A percentile compares a stretch with the other conserved stretches of the same genome.
These are phyloP conservation scores for Drosophila obscura DNA, from an alignment of 1,140 invertebrate genomes.

Conservation along the genomic window DNA sequence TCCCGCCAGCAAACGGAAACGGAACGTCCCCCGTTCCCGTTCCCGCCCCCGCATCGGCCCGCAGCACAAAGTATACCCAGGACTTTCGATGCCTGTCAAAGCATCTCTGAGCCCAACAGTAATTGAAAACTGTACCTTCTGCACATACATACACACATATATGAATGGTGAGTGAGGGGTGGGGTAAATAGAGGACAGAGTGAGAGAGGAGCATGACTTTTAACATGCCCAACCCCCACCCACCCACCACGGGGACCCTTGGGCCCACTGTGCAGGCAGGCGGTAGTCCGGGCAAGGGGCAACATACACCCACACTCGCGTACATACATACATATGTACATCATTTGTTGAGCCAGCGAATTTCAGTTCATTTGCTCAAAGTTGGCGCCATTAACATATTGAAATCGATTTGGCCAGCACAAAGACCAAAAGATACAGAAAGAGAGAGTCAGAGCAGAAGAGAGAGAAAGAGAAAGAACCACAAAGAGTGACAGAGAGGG, in stretches of 20 bases:
- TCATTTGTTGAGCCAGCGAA: conserved; percentile 53
- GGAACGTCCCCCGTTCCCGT: neutral
- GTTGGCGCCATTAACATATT: conserved; percentile 71
- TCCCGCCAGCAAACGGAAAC: neutral
- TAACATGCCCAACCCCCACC: conserved; percentile 47
- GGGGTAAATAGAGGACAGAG: neutral
- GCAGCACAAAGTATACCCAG: neutral
- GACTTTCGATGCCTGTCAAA: conserved; percentile 57
- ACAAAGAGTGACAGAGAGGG: neutral
- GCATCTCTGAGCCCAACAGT: conserved; percentile 60
- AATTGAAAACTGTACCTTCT: conserved; percentile 74
- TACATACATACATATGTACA: conserved; percentile 3
- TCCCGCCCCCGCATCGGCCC: too few species aligned
- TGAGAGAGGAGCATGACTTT: conserved; percentile 49
- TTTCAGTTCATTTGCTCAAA: conserved; percentile 69
- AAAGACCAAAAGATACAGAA: neutral
- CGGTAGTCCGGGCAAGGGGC: neutral
- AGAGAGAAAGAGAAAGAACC: neutral
- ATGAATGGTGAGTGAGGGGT: neutral
- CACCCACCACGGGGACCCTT: neutral
- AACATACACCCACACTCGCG: conserved; percentile 26
- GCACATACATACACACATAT: conserved; percentile 21
- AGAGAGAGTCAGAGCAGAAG: neutral
- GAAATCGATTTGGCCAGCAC: conserved; percentile 63
- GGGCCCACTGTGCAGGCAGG: conserved; percentile 1